Conservation (phyloP, 2,797 vertebrate genomes). For the Moxostoma hubbsi region DNA sequence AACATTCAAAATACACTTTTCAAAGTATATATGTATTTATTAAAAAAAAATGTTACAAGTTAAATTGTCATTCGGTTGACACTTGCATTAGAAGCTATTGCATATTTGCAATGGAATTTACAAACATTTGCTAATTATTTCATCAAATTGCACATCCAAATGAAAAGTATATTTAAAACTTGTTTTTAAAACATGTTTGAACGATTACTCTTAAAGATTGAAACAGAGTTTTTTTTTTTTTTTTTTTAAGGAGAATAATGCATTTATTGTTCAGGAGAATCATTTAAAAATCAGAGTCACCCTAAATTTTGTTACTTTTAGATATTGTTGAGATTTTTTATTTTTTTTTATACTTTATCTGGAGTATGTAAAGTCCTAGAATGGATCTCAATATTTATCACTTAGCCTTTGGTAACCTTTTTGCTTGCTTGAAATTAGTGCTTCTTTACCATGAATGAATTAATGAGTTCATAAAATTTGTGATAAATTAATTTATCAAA, state of each 20-base stretch:
- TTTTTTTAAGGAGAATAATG: no score
- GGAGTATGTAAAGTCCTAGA: neutral
- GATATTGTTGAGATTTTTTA: no score
- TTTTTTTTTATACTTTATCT: no score
- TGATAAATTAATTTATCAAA: constrained; percentile 86
- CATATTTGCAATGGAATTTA: neutral
- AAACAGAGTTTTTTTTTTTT: no score
- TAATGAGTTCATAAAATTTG: constrained; percentile 78
- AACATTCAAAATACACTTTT: neutral
- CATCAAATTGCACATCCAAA: no score
- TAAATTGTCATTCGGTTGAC: neutral
- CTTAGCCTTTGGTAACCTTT: constrained; percentile 65
- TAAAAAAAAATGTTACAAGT: neutral
- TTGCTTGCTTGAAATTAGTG: constrained; percentile 59
- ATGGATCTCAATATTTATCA: constrained; percentile 59
- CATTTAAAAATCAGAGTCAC: no score
- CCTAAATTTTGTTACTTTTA: no score
- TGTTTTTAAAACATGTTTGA: no score
- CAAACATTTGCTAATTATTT: no score
- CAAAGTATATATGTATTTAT: neutral
- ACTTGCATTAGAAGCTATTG: neutral
- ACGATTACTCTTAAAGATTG: no score
- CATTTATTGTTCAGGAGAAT: no score
- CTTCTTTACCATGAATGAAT: constrained; percentile 78
- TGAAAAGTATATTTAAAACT: no score